Conservation (phyloP, 1,140 invertebrate species). For the Brachionus calyciflorus region DNA sequence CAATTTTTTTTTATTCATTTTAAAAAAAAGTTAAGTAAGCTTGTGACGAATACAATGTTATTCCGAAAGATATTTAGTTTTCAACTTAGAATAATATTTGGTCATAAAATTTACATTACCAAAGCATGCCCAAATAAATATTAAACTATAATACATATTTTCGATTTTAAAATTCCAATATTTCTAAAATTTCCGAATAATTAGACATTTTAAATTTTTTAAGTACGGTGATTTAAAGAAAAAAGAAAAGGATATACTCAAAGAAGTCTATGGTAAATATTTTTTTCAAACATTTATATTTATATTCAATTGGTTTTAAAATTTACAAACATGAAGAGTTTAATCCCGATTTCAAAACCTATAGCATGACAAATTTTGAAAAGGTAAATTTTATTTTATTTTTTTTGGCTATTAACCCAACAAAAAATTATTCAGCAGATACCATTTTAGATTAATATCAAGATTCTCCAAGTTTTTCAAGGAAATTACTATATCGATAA, state of each 20-base stretch:
- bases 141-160: too few species aligned
- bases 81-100: too few species aligned
- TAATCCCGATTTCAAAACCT: slow-evolving; percentile 40
- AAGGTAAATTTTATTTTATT: slow-evolving; percentile 17
- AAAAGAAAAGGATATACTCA: slow-evolving; percentile 30
- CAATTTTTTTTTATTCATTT: too few species aligned
- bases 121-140: too few species aligned
- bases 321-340: slow-evolving; percentile 11
- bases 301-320: neutral
- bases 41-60: too few species aligned
- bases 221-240: slow-evolving; percentile 33
- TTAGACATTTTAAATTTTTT: too few species aligned
- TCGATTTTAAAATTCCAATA: too few species aligned
- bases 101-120: too few species aligned
- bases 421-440: neutral
- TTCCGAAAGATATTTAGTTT: too few species aligned
- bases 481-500: too few species aligned
- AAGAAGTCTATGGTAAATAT: slow-evolving; percentile 45
- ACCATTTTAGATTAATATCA: neutral
- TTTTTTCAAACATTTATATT: neutral
- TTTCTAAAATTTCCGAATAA: too few species aligned
- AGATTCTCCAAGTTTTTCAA: neutral
- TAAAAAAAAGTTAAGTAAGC: too few species aligned
- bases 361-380: neutral
- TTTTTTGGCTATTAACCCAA: neutral